These are phyloP conservation scores for Epinephelus fuscoguttatus DNA, from an alignment of 2,113 vertebrate genomes.

Conservation along the genomic window DNA sequence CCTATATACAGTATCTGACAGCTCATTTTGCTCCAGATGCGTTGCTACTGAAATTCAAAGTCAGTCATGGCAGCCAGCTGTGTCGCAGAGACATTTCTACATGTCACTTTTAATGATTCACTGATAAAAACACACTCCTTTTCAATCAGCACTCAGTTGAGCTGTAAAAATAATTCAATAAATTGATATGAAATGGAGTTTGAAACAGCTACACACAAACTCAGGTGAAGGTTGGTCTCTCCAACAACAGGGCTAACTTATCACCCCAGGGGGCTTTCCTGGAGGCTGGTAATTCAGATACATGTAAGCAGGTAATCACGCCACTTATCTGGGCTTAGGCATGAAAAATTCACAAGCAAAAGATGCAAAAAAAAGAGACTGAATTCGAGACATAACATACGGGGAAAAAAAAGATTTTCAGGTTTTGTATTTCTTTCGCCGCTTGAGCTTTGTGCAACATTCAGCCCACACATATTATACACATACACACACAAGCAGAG, in stretches of 20 bases:
- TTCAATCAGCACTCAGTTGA: conserved; percentile 3
- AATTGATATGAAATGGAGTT: not conserved
- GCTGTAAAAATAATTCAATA: conserved; percentile 25
- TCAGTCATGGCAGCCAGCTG: conserved; percentile 39
- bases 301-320: conserved; percentile 45
- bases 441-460: conserved; percentile 37
- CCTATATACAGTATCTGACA: conserved; percentile 43
- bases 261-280: conserved; percentile 14
- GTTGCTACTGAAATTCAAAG: conserved; percentile 49
- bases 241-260: conserved; percentile 13
- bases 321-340: conserved; percentile 30
- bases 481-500: not conserved
- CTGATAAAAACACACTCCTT: conserved; percentile 34
- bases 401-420: conserved; percentile 41
- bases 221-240: conserved; percentile 2
- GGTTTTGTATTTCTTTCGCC: conserved; percentile 27
- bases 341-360: conserved; percentile 47
- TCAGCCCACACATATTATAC: conserved; percentile 22
- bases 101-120: conserved; percentile 66
- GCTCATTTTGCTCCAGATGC: conserved; percentile 61
- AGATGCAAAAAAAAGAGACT: conserved; percentile 1
- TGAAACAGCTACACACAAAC: conserved; percentile 5
- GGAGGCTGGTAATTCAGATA: conserved; percentile 30
- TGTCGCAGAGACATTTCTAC: conserved; percentile 53
- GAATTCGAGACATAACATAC: conserved; percentile 17